Evolutionary conservation across 64 coral and sea anemone species (phyloP).

Genomic region (Montipora foliosa): DNA sequence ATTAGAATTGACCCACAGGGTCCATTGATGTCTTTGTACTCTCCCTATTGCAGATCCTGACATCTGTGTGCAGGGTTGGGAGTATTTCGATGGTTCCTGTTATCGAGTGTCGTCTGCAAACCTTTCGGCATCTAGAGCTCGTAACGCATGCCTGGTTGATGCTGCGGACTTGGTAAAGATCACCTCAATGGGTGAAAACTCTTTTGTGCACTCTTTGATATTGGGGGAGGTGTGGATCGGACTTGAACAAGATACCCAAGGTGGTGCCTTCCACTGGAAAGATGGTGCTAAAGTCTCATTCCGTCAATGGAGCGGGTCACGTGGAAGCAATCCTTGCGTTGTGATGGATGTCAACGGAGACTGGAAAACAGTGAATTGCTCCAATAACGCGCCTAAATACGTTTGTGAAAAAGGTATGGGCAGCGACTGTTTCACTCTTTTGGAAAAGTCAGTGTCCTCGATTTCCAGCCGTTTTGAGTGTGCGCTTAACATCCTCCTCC

Average conservation of each 20-base stretch:
- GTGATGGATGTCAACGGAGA: constrained; percentile 5
- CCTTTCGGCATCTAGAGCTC: neutral
- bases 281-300: neutral
- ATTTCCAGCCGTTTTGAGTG: too few relatives aligned
- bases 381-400: neutral
- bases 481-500: too few relatives aligned
- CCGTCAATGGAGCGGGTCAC: neutral
- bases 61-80: neutral
- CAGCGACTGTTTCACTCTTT: neutral
- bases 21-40: too few relatives aligned
- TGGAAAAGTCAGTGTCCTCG: too few relatives aligned
- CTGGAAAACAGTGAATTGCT: neutral
- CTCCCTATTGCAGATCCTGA: neutral
- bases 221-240: neutral
- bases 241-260: neutral
- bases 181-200: constrained; percentile 10
- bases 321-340: neutral
- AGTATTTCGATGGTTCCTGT: constrained; percentile 48
- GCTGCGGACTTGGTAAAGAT: constrained; percentile 43
- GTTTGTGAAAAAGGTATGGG: constrained; percentile 35
- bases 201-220: neutral
- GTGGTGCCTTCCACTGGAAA: neutral
- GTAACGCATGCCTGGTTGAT: neutral
- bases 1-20: too few relatives aligned
- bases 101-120: neutral